Evolutionary conservation across 2,888 invertebrate genomes (phyloP).

Genomic region (Eurytoma adleriae): DNA sequence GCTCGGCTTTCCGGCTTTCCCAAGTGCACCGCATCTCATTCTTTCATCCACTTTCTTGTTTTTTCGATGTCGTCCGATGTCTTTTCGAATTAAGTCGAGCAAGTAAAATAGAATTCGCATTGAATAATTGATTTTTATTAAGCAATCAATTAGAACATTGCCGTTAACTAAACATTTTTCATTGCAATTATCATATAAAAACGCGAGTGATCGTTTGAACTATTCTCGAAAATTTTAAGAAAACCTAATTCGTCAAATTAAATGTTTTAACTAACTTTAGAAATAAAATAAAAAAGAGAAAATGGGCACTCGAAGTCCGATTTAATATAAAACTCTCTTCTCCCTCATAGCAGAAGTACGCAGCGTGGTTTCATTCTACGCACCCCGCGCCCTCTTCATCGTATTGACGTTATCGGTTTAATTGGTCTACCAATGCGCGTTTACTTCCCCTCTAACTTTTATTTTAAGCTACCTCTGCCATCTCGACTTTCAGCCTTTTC

Average conservation of each 20-base stretch:
- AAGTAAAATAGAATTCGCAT: no score
- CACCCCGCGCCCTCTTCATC: constrained; percentile 27
- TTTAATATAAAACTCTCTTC: constrained; percentile 2
- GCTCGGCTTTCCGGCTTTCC: background rate
- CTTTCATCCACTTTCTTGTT: no score
- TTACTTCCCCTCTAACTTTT: constrained; percentile 3
- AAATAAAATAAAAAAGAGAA: background rate
- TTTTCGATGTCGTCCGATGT: no score
- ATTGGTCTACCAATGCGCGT: constrained; percentile 33
- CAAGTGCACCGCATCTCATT: background rate
- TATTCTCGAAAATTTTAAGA: no score
- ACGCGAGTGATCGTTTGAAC: no score
- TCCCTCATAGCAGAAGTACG: background rate
- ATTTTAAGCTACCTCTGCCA: constrained; percentile 38
- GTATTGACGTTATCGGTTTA: constrained; percentile 43
- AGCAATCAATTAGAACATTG: no score
- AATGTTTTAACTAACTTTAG: no score
- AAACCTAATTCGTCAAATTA: no score
- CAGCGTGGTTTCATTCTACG: background rate
- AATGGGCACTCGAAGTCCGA: background rate
- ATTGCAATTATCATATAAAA: no score
- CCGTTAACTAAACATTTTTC: no score
- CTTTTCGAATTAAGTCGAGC: no score
- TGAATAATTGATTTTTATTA: no score
- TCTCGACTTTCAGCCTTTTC: constrained; percentile 46